A percentile compares a stretch with the other conserved stretches of the same genome.
Conservation (phyloP, 2,797 vertebrate species). For the Cuniculus paca region DNA sequence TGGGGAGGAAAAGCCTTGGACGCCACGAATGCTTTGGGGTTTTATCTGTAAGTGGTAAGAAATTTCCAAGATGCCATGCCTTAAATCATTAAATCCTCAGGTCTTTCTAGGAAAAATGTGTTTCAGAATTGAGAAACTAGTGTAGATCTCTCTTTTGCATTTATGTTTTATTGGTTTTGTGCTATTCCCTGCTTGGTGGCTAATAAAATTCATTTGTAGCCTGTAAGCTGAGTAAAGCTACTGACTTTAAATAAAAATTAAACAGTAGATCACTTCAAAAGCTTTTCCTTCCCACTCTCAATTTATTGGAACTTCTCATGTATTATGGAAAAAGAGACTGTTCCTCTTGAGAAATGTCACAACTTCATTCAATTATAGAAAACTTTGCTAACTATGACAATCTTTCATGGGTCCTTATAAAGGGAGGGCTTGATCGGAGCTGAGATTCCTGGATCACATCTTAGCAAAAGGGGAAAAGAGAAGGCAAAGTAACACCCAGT, state of each 20-base stretch:
- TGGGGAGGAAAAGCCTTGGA: background rate
- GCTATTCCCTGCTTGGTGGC: slow-evolving; percentile 13
- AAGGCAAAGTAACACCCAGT: background rate
- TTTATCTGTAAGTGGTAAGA: background rate
- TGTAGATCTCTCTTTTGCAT: slow-evolving; percentile 4
- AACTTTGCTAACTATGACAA: background rate
- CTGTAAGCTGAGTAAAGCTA: slow-evolving; percentile 52
- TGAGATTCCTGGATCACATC: background rate
- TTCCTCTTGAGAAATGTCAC: slow-evolving; percentile 49
- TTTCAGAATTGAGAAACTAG: slow-evolving; percentile 46
- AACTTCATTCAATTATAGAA: slow-evolving; percentile 57
- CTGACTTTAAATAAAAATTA: slow-evolving; percentile 53
- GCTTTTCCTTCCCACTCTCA: slow-evolving; percentile 54
- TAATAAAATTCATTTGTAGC: slow-evolving; percentile 65
- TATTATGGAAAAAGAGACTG: slow-evolving; percentile 51
- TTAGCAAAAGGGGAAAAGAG: background rate
- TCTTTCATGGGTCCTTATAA: slow-evolving; percentile 17
- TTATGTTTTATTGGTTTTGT: slow-evolving; percentile 30
- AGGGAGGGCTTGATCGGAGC: background rate
- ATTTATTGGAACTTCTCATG: slow-evolving; percentile 45
- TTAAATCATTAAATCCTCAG: background rate
- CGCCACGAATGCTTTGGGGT: background rate
- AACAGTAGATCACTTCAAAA: slow-evolving; percentile 73
- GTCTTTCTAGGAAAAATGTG: slow-evolving; percentile 35
- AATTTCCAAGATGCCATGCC: slow-evolving; percentile 6